Conservation (phyloP, 2,797 vertebrate genomes). For the Neosalanx taihuensis region DNA sequence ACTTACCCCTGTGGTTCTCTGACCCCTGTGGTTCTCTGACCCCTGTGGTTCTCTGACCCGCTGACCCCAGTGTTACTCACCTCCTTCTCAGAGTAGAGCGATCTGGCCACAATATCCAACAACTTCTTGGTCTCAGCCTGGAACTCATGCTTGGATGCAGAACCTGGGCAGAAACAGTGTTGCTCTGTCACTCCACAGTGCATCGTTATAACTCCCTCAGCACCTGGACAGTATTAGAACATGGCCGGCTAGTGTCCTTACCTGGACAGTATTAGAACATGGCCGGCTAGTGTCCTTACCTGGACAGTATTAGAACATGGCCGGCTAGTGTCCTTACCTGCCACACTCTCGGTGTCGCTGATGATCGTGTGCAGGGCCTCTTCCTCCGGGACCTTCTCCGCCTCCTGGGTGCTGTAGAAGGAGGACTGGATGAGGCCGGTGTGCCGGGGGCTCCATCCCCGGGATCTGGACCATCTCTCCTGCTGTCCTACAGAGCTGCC, state of each 20-base stretch:
- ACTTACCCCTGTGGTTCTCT: neutral
- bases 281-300: no score
- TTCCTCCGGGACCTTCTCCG: constrained; percentile 75
- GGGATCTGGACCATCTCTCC: constrained; percentile 23
- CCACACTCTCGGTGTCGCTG: constrained; percentile 80
- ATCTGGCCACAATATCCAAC: constrained; percentile 92
- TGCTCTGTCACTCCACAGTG: neutral
- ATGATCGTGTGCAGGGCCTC: constrained; percentile 84
- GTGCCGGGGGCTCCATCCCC: constrained; percentile 46
- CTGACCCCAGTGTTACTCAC: constrained; percentile 56
- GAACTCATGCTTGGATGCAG: constrained; percentile 87
- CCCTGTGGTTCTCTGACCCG: no score
- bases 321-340: constrained; percentile 69
- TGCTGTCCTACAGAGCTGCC: constrained; percentile 29
- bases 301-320: neutral
- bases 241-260: no score
- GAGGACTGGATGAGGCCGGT: constrained; percentile 36
- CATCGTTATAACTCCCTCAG: neutral
- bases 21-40: no score
- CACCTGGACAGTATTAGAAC: no score
- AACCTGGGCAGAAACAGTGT: constrained; percentile 66
- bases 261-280: no score
- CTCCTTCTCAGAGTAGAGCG: constrained; percentile 97
- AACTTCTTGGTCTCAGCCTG: constrained; percentile 97
- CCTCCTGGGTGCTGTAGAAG: constrained; percentile 82